phyloP scores from a whole-genome alignment of 2,113 vertebrate genomes.

The Heterotilapia buettikoferi region DNA sequence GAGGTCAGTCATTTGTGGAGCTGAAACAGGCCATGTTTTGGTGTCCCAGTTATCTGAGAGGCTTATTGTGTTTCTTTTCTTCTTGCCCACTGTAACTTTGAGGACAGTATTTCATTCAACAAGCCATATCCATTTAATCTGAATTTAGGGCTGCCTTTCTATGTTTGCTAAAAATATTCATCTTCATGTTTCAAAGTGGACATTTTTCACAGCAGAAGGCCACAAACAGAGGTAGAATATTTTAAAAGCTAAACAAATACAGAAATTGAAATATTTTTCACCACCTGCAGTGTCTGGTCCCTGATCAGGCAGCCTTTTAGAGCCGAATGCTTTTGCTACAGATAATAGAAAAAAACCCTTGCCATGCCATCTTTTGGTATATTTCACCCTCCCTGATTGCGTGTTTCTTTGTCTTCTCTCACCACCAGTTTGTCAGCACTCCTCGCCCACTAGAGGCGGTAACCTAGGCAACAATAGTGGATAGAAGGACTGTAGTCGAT shows the following conservation, averaged over 20 bases:
- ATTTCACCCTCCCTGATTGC: neutral
- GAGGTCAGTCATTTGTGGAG: conserved; percentile 21
- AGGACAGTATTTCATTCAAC: neutral
- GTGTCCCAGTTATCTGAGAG: conserved; percentile 33
- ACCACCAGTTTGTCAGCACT: conserved; percentile 6
- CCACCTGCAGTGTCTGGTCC: neutral
- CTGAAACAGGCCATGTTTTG: conserved; percentile 7
- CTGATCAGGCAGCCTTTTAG: neutral
- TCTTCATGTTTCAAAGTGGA: neutral
- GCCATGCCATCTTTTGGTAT: neutral
- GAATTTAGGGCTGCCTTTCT: neutral
- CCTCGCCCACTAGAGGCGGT: conserved; percentile 22
- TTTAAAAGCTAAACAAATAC: neutral
- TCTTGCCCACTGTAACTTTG: neutral
- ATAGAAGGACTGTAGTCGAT: neutral
- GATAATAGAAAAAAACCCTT: neutral
- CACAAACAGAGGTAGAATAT: neutral
- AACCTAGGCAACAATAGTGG: conserved; percentile 48
- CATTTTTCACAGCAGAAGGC: neutral
- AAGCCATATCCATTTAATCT: neutral
- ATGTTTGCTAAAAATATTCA: neutral
- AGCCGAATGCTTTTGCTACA: neutral
- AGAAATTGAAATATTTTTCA: neutral
- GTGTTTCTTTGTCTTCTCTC: neutral
- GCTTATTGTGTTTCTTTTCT: conserved; percentile 19